A percentile compares a stretch with the other conserved stretches of the same genome.
Evolutionary conservation across 1,140 invertebrate species (phyloP).

Genomic region (Drosophila ambigua): DNA sequence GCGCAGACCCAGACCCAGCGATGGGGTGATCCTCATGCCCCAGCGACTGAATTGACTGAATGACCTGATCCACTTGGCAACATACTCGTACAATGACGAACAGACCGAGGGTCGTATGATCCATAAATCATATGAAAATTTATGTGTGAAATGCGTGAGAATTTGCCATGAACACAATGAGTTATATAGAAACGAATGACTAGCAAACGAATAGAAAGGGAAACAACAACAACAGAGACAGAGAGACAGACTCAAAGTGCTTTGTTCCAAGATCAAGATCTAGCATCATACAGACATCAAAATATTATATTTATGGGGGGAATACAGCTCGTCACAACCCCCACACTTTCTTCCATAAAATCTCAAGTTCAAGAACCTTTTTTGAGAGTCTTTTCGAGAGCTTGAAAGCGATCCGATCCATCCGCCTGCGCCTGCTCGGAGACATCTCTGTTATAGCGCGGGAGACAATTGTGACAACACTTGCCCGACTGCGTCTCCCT

Average conservation of each 20-base stretch:
- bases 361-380: conserved; percentile 78
- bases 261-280: conserved; percentile 46
- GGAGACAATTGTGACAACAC: conserved; percentile 65
- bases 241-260: conserved; percentile 34
- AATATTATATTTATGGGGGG: conserved; percentile 27
- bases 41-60: conserved; percentile 12
- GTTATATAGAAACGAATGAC: conserved; percentile 11
- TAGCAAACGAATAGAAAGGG: conserved; percentile 61
- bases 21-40: conserved; percentile 17
- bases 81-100: conserved; percentile 1
- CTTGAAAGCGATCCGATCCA: conserved; percentile 51
- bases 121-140: conserved; percentile 80
- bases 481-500: conserved; percentile 45
- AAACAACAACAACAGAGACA: conserved; percentile 44
- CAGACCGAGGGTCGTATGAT: conserved; percentile 25
- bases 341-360: conserved; percentile 64
- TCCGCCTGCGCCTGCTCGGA: conserved; percentile 8
- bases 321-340: conserved; percentile 23
- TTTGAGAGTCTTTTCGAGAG: conserved; percentile 46
- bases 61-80: conserved; percentile 75
- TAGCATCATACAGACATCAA: conserved; percentile 30
- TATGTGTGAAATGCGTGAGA: conserved; percentile 67
- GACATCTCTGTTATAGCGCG: conserved; percentile 55
- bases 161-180: conserved; percentile 50
- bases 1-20: no score